phyloP scores from a whole-genome alignment of 2,113 vertebrate species.

The Paradoxurus hermaphroditus region DNA sequence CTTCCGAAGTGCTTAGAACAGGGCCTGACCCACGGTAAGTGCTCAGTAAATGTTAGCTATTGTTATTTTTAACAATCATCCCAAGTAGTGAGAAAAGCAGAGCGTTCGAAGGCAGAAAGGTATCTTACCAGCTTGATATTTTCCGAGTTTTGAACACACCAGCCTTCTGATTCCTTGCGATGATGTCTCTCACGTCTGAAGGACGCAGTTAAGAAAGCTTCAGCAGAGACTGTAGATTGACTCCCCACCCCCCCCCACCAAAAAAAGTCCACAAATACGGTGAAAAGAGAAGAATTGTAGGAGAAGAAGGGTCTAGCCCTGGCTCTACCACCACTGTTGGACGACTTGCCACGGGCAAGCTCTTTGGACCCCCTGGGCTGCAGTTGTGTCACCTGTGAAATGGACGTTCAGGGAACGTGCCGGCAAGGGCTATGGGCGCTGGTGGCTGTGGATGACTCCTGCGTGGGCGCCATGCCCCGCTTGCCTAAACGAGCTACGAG shows the following conservation, averaged over 20 bases:
- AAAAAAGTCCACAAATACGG: neutral
- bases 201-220: conserved; percentile 84
- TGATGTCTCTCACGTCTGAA: conserved; percentile 90
- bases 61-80: neutral
- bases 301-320: neutral
- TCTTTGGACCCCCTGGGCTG: neutral
- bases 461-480: neutral
- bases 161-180: conserved; percentile 85
- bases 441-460: neutral
- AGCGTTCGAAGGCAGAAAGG: neutral
- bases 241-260: too few species aligned
- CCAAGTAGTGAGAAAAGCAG: neutral
- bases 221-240: neutral
- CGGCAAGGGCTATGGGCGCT: neutral
- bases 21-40: neutral
- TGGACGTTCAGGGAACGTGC: neutral
- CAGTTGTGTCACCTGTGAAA: neutral
- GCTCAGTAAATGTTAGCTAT: neutral
- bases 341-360: neutral
- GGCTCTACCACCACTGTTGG: neutral
- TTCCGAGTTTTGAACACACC: conserved; percentile 87
- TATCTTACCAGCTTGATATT: conserved; percentile 91
- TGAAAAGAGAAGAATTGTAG: neutral
- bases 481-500: neutral
- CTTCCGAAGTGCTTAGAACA: neutral